Conservation (phyloP, 2,113 vertebrate genomes). For the Cryptotis parvus region DNA sequence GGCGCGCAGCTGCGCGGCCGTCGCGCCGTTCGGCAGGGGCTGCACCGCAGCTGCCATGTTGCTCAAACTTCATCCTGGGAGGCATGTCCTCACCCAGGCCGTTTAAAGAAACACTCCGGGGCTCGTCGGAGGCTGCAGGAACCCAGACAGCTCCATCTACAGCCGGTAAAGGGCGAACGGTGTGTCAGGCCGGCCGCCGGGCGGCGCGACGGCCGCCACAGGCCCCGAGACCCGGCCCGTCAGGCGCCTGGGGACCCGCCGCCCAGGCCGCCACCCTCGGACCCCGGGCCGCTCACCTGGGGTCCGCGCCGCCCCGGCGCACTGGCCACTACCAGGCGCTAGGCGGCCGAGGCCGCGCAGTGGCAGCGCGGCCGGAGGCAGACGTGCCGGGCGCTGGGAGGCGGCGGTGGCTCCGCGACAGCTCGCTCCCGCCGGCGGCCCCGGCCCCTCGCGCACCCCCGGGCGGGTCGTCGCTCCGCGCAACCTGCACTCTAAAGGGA, state of each 20-base stretch:
- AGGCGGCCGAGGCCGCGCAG: constrained; percentile 19
- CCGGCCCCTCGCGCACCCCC: constrained; percentile 68
- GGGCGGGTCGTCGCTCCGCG: constrained; percentile 64
- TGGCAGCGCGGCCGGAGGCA: constrained; percentile 32
- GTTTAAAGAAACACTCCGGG: constrained; percentile 81
- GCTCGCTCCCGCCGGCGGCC: constrained; percentile 73
- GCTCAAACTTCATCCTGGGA: constrained; percentile 84
- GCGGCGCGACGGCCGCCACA: constrained; percentile 77
- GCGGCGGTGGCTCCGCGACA: constrained; percentile 85
- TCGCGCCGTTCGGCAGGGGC: constrained; percentile 79
- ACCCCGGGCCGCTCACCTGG: constrained; percentile 72
- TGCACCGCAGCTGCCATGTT: constrained; percentile 83
- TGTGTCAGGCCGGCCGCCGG: constrained; percentile 67
- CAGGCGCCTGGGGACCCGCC: constrained; percentile 58
- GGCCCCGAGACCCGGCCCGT: constrained; percentile 71
- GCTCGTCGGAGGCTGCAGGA: constrained; percentile 79
- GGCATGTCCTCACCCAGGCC: constrained; percentile 82
- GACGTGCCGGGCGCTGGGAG: constrained; percentile 37
- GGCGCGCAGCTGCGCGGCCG: constrained; percentile 79
- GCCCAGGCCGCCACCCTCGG: not conserved
- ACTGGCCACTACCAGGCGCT: constrained; percentile 51
- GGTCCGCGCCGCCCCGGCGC: constrained; percentile 50
- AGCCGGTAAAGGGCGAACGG: constrained; percentile 81
- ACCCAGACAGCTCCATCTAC: constrained; percentile 82
- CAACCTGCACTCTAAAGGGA: constrained; percentile 81